These are phyloP conservation scores for Phengaris alcon DNA, from an alignment of 2,888 invertebrate genomes.

Conservation along the genomic window DNA sequence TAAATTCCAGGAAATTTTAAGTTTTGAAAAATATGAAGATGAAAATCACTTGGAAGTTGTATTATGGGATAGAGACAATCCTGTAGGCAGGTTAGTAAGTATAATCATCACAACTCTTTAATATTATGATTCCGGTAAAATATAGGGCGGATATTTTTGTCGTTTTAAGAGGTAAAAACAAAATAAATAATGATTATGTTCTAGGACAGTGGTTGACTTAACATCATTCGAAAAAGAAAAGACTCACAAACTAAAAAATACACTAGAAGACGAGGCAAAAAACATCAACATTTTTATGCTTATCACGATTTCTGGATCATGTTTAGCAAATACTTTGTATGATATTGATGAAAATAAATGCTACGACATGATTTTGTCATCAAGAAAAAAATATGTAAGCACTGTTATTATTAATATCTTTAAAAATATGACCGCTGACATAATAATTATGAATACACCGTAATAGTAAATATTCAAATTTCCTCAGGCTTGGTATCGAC, in stretches of 20 bases:
- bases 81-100: conserved; percentile 71
- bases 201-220: conserved; percentile 85
- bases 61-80: conserved; percentile 88
- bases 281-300: conserved; percentile 85
- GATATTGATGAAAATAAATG: conserved; percentile 89
- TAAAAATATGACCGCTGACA: too few species aligned
- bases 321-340: conserved; percentile 89
- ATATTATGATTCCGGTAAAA: too few species aligned
- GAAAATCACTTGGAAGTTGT: conserved; percentile 92
- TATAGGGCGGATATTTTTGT: too few species aligned
- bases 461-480: background rate
- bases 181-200: conserved; percentile 33
- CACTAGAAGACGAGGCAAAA: conserved; percentile 89
- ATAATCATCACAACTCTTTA: background rate
- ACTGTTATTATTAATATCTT: background rate
- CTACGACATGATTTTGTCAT: conserved; percentile 30
- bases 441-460: too few species aligned
- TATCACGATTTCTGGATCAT: conserved; percentile 94
- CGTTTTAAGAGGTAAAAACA: too few species aligned
- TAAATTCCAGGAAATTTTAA: conserved; percentile 96
- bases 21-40: conserved; percentile 94
- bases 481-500: conserved; percentile 66
- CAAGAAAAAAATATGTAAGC: conserved; percentile 80
- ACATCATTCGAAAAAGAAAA: conserved; percentile 88
- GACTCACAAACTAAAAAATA: conserved; percentile 91